A percentile compares a stretch with the other conserved stretches of the same genome.
phyloP scores from a whole-genome alignment of 2,113 vertebrate genomes.

The Accipiter cooperii region DNA sequence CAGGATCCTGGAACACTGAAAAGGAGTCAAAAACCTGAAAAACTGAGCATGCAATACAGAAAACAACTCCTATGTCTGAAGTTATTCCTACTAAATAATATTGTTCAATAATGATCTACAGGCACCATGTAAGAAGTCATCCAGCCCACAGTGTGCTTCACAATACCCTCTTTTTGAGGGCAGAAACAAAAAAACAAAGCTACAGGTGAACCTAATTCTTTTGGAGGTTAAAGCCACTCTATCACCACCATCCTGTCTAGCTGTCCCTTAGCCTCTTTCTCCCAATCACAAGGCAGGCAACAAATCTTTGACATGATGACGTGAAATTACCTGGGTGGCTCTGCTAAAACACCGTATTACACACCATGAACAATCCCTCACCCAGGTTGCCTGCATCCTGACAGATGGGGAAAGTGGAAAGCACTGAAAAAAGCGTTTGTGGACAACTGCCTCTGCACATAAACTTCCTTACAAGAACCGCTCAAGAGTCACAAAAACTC shows the following conservation, averaged over 20 bases:
- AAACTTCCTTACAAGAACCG: neutral
- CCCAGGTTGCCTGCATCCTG: neutral
- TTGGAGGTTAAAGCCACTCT: neutral
- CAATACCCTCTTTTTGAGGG: neutral
- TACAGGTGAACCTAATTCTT: neutral
- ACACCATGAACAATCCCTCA: neutral
- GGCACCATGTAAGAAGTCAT: neutral
- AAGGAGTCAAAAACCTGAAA: neutral
- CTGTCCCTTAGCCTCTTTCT: neutral
- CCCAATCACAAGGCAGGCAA: neutral
- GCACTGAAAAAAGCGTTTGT: neutral
- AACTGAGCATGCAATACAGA: neutral
- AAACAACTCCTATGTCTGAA: neutral
- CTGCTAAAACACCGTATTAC: neutral
- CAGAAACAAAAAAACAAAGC: neutral
- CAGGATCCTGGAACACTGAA: neutral
- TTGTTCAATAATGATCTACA: neutral
- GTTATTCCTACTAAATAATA: neutral
- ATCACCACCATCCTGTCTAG: neutral
- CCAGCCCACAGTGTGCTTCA: neutral
- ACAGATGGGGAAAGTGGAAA: neutral
- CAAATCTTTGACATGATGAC: neutral
- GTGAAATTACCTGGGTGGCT: fast-evolving
- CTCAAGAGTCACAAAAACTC: neutral
- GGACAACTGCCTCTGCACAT: neutral